Percentiles rank a stretch among this genome's conserved stretches.
phyloP scores from a whole-genome alignment of 2,888 invertebrate species.

The Agrilus cyanescens region DNA sequence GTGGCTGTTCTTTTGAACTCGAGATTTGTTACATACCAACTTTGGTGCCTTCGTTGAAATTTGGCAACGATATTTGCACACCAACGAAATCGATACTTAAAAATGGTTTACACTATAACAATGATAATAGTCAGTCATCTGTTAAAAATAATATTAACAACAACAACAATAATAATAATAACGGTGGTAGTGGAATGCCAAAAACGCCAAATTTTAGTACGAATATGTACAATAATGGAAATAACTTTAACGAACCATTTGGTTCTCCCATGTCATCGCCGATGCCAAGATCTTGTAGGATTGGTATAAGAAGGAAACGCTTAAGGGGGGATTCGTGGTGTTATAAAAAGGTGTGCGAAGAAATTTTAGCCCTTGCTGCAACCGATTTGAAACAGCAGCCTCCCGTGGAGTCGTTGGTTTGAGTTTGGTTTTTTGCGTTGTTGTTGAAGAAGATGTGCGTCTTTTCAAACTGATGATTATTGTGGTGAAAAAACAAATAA shows the following conservation, averaged over 20 bases:
- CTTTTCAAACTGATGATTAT: no score
- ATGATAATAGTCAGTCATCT: background rate
- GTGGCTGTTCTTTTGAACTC: slow-evolving; percentile 53
- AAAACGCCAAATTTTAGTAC: background rate
- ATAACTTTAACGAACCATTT: no score
- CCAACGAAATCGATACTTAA: slow-evolving; percentile 12
- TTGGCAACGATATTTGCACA: slow-evolving; percentile 3
- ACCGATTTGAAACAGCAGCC: slow-evolving; percentile 20
- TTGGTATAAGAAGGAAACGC: slow-evolving; percentile 60
- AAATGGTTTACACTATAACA: slow-evolving; percentile 13
- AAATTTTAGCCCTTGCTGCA: slow-evolving; percentile 47
- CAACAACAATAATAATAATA: background rate
- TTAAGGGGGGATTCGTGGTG: slow-evolving; percentile 70
- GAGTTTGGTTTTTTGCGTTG: background rate
- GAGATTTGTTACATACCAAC: slow-evolving; percentile 49
- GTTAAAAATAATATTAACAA: background rate
- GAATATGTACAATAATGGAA: no score
- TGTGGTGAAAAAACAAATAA: no score
- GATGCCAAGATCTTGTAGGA: slow-evolving; percentile 24
- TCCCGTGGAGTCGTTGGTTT: slow-evolving; percentile 25
- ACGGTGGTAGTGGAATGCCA: background rate
- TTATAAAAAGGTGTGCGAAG: slow-evolving; percentile 67
- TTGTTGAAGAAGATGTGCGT: no score
- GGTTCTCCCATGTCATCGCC: slow-evolving; percentile 6
- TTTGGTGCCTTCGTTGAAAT: slow-evolving; percentile 17